Evolutionary conservation across 1,140 invertebrate species (phyloP), one percentile per base, ranked within the genome.

Genomic region (Psix sp.): DNA sequence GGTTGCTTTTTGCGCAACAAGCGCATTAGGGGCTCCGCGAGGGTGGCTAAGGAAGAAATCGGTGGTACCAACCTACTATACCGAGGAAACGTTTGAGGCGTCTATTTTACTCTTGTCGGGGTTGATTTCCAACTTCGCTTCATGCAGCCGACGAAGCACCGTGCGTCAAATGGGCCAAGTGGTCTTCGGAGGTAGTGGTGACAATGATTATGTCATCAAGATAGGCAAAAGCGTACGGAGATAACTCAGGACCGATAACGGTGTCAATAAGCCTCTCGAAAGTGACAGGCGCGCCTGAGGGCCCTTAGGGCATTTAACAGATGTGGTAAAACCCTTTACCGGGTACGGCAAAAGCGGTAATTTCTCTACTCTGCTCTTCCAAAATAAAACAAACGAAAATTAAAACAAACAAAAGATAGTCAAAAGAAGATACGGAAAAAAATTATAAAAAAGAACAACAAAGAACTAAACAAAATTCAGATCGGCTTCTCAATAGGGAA

Each of bases 271-370:
- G 7, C 5, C 81, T 33, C 40, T 80, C 76, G 48, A 79, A 85
- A 0, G 79, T 82, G 4, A 78, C 74, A 4, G 78, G 79, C 1
- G 51, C 46, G 7, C 48, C 33, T 5, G 43, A 59, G 10, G 87
- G 73, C 1, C 87, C 87, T 48, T 85, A 86, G 4, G 83, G 81
- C 56, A 86, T 78, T 0, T 78, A 70, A 9, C 29, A n/a, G 20
- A 77, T 77, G 14, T 75, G 68, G 21, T 74, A 80, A 9, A 75
- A 54, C 1, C 73, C 49, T 29, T 42, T 71, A 9, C 68, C 52
- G 0, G 59, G 39, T 0, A 73, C 51, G 0, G 51, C 13, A 18
- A 73, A 65, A 0, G 60, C 68, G n/a, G 39, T 77, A 14, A 57
- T 66, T 4, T 57, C 31, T 7, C 39, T 39, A 33, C 54, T 72